Evolutionary conservation across 2,113 vertebrate species (phyloP).

Genomic region (Cottus gobio): DNA sequence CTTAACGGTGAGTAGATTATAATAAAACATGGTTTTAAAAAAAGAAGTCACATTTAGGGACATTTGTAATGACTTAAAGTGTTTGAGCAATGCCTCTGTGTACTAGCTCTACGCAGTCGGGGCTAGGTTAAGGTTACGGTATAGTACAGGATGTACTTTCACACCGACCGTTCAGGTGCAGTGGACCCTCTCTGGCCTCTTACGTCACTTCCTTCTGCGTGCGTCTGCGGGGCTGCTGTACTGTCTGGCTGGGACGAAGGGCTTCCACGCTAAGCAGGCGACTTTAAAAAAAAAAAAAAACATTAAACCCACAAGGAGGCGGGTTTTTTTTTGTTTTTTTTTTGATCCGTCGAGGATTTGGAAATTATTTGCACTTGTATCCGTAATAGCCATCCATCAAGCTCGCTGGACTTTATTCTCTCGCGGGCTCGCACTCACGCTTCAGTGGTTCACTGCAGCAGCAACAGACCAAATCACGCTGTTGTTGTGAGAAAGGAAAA

Average conservation of each 20-base stretch:
- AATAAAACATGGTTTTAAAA: neutral
- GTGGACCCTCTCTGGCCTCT: conserved; percentile 56
- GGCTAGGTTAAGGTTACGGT: conserved; percentile 39
- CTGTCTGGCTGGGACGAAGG: conserved; percentile 66
- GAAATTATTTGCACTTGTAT: neutral
- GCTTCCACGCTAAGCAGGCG: conserved; percentile 47
- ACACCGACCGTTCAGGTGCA: conserved; percentile 60
- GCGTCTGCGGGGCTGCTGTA: conserved; percentile 63
- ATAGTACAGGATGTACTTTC: conserved; percentile 65
- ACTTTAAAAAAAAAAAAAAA: conserved; percentile 20
- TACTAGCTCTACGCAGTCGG: neutral
- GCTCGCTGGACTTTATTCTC: conserved; percentile 32
- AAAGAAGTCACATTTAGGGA: neutral
- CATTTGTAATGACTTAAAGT: neutral
- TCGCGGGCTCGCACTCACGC: conserved; percentile 17
- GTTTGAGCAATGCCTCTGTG: neutral
- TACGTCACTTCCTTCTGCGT: conserved; percentile 83
- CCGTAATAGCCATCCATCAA: too few species aligned
- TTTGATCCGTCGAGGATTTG: conserved; percentile 3
- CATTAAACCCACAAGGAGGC: conserved; percentile 31
- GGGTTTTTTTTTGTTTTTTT: neutral
- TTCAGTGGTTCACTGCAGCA: conserved; percentile 58
- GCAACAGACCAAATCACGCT: conserved; percentile 38
- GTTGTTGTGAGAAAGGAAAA: conserved; percentile 68
- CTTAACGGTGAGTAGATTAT: neutral